Evolutionary conservation across 2,113 vertebrate genomes (phyloP), one percentile per base, ranked within the genome.

Genomic region (Synchiropus splendidus): DNA sequence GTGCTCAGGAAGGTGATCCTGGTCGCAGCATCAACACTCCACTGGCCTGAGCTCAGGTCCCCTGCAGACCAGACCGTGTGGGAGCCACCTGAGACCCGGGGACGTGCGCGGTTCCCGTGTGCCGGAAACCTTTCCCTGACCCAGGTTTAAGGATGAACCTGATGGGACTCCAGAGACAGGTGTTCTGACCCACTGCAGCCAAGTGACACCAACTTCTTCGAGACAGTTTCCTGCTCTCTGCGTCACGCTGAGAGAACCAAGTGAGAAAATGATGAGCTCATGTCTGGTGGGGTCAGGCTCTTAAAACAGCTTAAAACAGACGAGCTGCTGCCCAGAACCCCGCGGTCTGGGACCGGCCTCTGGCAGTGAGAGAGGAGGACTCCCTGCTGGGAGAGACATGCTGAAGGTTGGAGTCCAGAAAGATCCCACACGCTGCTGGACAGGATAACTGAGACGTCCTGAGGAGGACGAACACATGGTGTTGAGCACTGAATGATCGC

Each of bases 341-440:
- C 65, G 61, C 54, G 70, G 84, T 49, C 70, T 78, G 72, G 60
- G 72, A 78, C 77, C 66, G 75, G 64, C 79, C 84, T 63, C 81
- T 88, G 82, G 84, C 64, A 64, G 79, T 88, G 88, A 89, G 80
- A 87, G 86, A 92, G 84, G 86, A 81, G 86, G 81, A 81, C 77
- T 80, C 88, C 86, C 88, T 77, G 79, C 87, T 83, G 87, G 82
- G 85, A 67, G 57, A 81, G 84, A 75, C 82, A 66, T 53, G 65
- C 64, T 64, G 59, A 51, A 76, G 75, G 74, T 76, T 70, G 67
- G 46, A 66, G 55, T 67, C 64, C 66, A 61, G 83, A 82, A 81
- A 83, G 70, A 84, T 84, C 21, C 80, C 74, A 79, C 82, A 79
- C 87, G 64, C 85, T 74, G 84, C 81, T 84, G 84, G 89, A 88